A percentile compares a stretch with the other conserved stretches of the same genome.
These are phyloP conservation scores for Ascidia mentula DNA, from an alignment of 23 tunicate genomes.

Conservation along the genomic window DNA sequence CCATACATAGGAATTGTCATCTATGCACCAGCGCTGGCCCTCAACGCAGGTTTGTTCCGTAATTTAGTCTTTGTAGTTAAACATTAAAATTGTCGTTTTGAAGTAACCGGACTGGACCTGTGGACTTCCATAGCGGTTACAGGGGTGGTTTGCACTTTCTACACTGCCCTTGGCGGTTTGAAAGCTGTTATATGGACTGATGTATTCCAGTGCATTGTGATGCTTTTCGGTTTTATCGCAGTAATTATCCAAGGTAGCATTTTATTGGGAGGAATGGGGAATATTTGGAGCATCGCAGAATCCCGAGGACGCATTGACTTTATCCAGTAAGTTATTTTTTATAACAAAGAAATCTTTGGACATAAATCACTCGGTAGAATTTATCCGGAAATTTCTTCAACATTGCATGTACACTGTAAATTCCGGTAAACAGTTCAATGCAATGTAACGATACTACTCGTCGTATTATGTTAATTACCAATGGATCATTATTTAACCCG, in stretches of 20 bases:
- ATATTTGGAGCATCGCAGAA: slow-evolving; percentile 63
- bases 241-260: slow-evolving; percentile 55
- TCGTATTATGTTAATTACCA: no score
- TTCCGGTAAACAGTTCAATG: no score
- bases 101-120: slow-evolving; percentile 68
- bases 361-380: no score
- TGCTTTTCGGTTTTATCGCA: slow-evolving; percentile 67
- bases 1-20: slow-evolving; percentile 56
- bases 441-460: no score
- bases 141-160: slow-evolving; percentile 73
- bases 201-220: slow-evolving; percentile 69
- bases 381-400: no score
- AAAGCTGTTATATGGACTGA: slow-evolving; percentile 98
- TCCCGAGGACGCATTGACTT: slow-evolving; percentile 79
- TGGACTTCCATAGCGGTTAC: slow-evolving; percentile 65
- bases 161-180: slow-evolving; percentile 85
- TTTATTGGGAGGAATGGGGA: slow-evolving; percentile 57
- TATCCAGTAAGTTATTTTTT: slow-evolving; percentile 30
- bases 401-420: no score
- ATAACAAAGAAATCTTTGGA: no score
- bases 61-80: background rate
- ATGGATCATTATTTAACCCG: no score
- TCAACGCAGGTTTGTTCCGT: slow-evolving; percentile 36
- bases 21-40: slow-evolving; percentile 62
- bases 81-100: background rate